A percentile compares a stretch with the other conserved stretches of the same genome.
Conservation (phyloP, 1,140 invertebrate genomes). For the Drosophila tristis region DNA sequence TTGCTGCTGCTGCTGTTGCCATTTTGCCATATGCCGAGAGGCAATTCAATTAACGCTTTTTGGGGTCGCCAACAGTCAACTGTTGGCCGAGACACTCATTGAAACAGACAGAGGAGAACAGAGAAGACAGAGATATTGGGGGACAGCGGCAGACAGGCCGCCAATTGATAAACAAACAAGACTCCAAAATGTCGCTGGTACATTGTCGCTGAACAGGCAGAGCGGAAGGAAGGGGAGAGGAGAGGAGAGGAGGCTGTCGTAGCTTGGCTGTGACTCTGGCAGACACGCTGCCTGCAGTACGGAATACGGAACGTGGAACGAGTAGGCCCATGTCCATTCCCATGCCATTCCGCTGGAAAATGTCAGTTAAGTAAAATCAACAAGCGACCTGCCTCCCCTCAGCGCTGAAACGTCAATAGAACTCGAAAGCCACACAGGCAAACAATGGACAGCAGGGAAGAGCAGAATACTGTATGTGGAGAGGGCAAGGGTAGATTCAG, state of each 20-base stretch:
- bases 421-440: conserved; percentile 30
- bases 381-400: conserved; percentile 37
- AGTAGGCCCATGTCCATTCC: conserved; percentile 4
- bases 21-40: conserved; percentile 39
- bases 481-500: not conserved
- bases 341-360: conserved; percentile 30
- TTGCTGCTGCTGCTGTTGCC: too few relatives aligned
- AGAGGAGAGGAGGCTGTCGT: not conserved
- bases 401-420: conserved; percentile 40
- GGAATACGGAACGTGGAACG: too few relatives aligned
- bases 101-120: not conserved
- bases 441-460: conserved; percentile 19
- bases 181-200: conserved; percentile 41
- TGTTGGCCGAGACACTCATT: conserved; percentile 22
- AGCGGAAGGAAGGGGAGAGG: not conserved
- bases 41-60: conserved; percentile 73
- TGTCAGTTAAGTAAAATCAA: conserved; percentile 74
- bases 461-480: not conserved
- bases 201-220: not conserved
- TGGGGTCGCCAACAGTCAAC: conserved; percentile 55
- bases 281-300: conserved; percentile 39
- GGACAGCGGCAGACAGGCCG: conserved; percentile 50
- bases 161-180: conserved; percentile 73
- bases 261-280: conserved; percentile 11
- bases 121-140: not conserved